A percentile compares a stretch with the other conserved stretches of the same genome.
Evolutionary conservation across 2,113 vertebrate species (phyloP).

Genomic region (Sceloporus tristichus): DNA sequence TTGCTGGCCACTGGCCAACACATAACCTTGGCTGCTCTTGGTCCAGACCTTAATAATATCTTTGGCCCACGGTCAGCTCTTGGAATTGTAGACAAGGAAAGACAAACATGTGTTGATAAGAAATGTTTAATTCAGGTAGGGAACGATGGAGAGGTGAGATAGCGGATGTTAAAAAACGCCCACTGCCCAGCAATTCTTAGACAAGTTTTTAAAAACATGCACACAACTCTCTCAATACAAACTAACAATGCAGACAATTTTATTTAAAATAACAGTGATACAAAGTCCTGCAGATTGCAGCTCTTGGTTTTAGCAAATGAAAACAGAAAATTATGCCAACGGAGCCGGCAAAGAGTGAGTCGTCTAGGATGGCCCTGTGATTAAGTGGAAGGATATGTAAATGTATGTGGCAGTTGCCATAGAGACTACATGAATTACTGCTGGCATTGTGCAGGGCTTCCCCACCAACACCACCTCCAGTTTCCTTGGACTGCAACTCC

Average conservation of each 20-base stretch:
- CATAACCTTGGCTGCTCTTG: not conserved
- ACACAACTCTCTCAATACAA: too few species aligned
- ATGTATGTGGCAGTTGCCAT: conserved; percentile 38
- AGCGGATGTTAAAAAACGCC: too few species aligned
- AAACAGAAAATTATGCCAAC: conserved; percentile 31
- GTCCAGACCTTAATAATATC: too few species aligned
- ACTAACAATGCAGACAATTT: not conserved
- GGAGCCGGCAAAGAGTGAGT: conserved; percentile 27
- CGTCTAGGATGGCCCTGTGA: conserved; percentile 39
- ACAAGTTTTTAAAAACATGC: too few species aligned
- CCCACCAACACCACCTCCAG: not conserved
- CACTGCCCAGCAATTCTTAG: not conserved
- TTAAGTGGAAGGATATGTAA: conserved; percentile 48
- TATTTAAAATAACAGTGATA: not conserved
- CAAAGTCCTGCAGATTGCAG: not conserved
- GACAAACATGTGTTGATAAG: not conserved
- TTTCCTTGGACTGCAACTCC: too few species aligned
- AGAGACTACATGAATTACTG: conserved; percentile 36
- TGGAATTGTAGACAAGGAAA: not conserved
- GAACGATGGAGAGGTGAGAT: too few species aligned
- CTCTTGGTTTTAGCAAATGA: not conserved
- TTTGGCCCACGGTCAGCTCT: not conserved
- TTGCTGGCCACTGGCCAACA: not conserved
- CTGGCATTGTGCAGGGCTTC: not conserved
- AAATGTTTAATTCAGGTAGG: not conserved